A percentile compares a stretch with the other conserved stretches of the same genome.
Evolutionary conservation across 37 sponge, comb jelly and placozoan species (phyloP).

Genomic region (Ephydatia muelleri): DNA sequence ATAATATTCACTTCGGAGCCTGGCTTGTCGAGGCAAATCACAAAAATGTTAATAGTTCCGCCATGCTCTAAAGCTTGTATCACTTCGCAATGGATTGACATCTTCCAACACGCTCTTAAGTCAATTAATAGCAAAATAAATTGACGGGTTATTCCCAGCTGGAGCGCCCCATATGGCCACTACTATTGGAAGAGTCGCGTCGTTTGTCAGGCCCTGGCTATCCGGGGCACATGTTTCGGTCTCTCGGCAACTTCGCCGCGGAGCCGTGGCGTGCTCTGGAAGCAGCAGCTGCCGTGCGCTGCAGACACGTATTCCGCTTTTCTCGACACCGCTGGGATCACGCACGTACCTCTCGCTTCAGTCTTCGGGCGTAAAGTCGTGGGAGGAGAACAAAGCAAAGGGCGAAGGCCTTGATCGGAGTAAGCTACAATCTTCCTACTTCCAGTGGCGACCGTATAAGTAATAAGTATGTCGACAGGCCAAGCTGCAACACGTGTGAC

Average conservation of each 20-base stretch:
- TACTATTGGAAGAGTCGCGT: no score
- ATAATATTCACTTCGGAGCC: constrained; percentile 40
- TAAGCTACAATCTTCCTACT: background rate
- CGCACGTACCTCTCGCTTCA: constrained; percentile 5
- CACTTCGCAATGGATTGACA: constrained; percentile 19
- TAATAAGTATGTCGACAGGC: background rate
- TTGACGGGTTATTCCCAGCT: no score
- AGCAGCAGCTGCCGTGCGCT: background rate
- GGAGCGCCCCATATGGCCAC: no score
- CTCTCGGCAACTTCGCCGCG: background rate
- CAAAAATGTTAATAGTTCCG: constrained; percentile 28
- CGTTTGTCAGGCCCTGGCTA: no score
- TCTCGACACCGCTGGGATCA: background rate
- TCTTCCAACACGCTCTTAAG: no score
- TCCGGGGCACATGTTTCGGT: background rate
- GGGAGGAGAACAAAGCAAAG: background rate
- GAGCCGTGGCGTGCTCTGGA: background rate
- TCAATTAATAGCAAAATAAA: no score
- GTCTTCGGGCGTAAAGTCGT: background rate
- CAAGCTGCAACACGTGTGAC: background rate
- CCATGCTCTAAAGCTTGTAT: constrained; percentile 10
- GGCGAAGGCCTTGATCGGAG: background rate
- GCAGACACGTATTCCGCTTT: background rate
- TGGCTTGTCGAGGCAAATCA: constrained; percentile 21
- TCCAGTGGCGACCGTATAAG: background rate